These are phyloP conservation scores for Poeciliopsis presidionis DNA, from an alignment of 2,797 vertebrate genomes.

Conservation along the genomic window DNA sequence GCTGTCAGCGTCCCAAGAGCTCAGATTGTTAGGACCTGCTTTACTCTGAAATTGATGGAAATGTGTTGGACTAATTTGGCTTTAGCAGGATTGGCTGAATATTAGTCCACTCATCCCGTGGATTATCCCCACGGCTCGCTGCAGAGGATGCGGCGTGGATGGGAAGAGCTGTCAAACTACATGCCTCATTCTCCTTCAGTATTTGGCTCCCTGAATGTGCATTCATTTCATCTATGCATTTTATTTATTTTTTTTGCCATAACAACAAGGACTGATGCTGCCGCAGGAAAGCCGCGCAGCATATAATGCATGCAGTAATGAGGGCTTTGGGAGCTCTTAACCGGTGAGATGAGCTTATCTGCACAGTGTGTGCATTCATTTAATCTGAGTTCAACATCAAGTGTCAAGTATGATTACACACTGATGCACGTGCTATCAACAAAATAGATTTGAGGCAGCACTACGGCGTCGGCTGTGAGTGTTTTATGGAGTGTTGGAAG, in stretches of 20 bases:
- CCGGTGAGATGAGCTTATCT: conserved; percentile 63
- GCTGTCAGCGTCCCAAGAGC: conserved; percentile 60
- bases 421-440: conserved; percentile 26
- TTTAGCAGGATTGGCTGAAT: conserved; percentile 78
- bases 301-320: conserved; percentile 41
- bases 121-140: conserved; percentile 67
- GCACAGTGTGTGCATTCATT: conserved; percentile 59
- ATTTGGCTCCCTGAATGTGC: conserved; percentile 18
- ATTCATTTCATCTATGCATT: conserved; percentile 17
- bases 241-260: background rate
- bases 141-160: conserved; percentile 54
- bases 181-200: conserved; percentile 29
- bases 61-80: conserved; percentile 81
- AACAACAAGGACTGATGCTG: conserved; percentile 37
- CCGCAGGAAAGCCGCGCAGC: conserved; percentile 46
- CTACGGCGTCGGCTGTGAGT: background rate
- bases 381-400: conserved; percentile 70
- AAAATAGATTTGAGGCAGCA: conserved; percentile 18
- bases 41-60: conserved; percentile 74
- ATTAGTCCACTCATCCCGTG: conserved; percentile 76
- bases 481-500: background rate
- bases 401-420: conserved; percentile 54
- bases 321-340: conserved; percentile 62
- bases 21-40: conserved; percentile 66
- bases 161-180: conserved; percentile 51